A percentile compares a stretch with the other conserved stretches of the same genome.
Conservation (phyloP, 2,888 invertebrate species). For the Netelia inedita region DNA sequence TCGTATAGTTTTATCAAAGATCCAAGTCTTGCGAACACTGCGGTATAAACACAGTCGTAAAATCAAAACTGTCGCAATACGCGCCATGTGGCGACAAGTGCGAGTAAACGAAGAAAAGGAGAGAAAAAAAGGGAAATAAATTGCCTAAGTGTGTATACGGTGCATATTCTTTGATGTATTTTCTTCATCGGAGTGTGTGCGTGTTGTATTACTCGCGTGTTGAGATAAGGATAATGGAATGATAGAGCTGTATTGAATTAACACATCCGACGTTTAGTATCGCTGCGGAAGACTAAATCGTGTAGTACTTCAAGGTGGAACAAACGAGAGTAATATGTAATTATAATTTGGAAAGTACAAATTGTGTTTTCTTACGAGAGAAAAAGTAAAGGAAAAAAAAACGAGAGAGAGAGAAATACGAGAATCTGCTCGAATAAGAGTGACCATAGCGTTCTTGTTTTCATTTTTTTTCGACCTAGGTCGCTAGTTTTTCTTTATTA, state of each 20-base stretch:
- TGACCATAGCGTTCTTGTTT: no score
- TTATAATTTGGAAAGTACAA: slow-evolving; percentile 70
- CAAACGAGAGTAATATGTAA: slow-evolving; percentile 46
- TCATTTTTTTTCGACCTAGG: neutral
- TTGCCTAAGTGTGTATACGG: slow-evolving; percentile 56
- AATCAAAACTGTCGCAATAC: neutral
- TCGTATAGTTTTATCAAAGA: slow-evolving; percentile 42
- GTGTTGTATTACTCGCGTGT: neutral
- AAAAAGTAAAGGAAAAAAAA: slow-evolving; percentile 10
- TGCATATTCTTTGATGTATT: slow-evolving; percentile 17
- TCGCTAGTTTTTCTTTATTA: slow-evolving; percentile 24
- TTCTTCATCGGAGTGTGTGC: slow-evolving; percentile 11
- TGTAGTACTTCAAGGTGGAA: slow-evolving; percentile 16
- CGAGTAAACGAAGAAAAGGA: neutral
- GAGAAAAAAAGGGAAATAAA: slow-evolving; percentile 14
- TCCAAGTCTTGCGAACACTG: neutral
- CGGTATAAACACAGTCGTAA: no score
- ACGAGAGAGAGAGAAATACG: slow-evolving; percentile 7
- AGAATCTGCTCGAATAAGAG: neutral
- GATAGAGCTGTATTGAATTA: slow-evolving; percentile 14
- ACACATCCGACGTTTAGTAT: slow-evolving; percentile 13
- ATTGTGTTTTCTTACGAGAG: slow-evolving; percentile 50
- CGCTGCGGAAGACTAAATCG: neutral
- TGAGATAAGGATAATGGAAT: slow-evolving; percentile 5
- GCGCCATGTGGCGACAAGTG: neutral